Conservation (phyloP, 2,888 invertebrate genomes). For the Diarsia dahlii region DNA sequence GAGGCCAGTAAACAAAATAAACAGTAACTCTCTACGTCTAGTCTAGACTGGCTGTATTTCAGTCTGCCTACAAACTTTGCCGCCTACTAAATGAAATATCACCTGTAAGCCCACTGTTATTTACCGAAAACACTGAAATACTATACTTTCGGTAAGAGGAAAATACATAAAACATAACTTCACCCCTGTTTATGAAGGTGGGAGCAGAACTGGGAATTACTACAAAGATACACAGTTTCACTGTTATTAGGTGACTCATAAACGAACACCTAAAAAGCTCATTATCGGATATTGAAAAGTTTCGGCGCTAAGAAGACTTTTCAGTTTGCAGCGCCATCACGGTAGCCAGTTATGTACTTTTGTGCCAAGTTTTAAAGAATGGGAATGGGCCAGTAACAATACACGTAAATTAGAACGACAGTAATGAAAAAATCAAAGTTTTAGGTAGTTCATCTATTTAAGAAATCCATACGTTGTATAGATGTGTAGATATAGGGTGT, state of each 20-base stretch:
- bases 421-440: no score
- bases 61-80: conserved; percentile 26
- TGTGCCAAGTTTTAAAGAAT: not conserved
- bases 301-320: no score
- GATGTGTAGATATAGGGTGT: no score
- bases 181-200: not conserved
- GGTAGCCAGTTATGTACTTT: not conserved
- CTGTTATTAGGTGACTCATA: not conserved
- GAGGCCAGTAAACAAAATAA: conserved; percentile 15
- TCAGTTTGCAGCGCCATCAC: no score
- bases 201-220: not conserved
- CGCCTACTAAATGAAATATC: conserved; percentile 48
- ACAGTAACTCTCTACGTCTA: conserved; percentile 27
- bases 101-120: conserved; percentile 10
- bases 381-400: no score
- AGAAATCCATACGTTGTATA: no score
- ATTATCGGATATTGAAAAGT: no score
- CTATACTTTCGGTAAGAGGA: not conserved
- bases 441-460: no score
- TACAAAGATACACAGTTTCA: not conserved
- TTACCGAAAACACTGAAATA: conserved; percentile 14
- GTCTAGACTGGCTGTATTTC: conserved; percentile 40
- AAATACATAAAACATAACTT: conserved; percentile 9
- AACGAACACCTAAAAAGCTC: not conserved
- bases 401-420: not conserved